phyloP scores from a whole-genome alignment of 1,140 invertebrate genomes.

The Brachionus sp. region DNA sequence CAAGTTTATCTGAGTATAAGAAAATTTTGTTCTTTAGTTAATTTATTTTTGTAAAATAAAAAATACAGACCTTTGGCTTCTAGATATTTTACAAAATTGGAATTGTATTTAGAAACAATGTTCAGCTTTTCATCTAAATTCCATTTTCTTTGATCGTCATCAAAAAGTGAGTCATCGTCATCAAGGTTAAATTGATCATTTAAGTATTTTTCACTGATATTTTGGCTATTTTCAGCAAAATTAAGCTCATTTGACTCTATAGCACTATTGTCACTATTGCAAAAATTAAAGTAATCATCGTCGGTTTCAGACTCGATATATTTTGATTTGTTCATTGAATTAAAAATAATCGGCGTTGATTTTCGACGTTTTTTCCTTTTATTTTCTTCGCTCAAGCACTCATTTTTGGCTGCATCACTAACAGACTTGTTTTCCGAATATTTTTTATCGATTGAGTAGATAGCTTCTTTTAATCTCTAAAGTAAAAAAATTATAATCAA shows the following conservation, averaged over 20 bases:
- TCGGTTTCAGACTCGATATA: slow-evolving; percentile 12
- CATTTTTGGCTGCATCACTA: not conserved
- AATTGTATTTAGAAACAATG: slow-evolving; percentile 6
- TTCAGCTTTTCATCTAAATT: slow-evolving; percentile 27
- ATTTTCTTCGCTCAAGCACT: not conserved
- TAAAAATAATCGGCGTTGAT: not conserved
- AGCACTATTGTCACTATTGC: not conserved
- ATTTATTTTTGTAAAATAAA: not conserved
- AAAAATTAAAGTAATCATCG: slow-evolving; percentile 27
- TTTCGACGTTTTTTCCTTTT: slow-evolving; percentile 23
- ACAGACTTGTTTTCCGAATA: not conserved
- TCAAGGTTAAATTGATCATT: not conserved
- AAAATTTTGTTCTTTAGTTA: not conserved
- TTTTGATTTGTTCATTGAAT: not conserved
- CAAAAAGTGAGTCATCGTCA: slow-evolving; percentile 1
- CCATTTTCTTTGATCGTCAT: slow-evolving; percentile 23
- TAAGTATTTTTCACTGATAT: not conserved
- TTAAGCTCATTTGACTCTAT: not conserved
- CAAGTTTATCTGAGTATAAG: too few relatives aligned
- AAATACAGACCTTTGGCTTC: slow-evolving; percentile 31
- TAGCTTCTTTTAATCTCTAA: slow-evolving; percentile 10
- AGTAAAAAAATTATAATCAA: not conserved
- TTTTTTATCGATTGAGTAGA: not conserved
- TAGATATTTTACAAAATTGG: slow-evolving; percentile 23
- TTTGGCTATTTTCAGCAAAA: not conserved